Conservation (phyloP, 2,888 invertebrate genomes). For the Ernsta delagoae region DNA sequence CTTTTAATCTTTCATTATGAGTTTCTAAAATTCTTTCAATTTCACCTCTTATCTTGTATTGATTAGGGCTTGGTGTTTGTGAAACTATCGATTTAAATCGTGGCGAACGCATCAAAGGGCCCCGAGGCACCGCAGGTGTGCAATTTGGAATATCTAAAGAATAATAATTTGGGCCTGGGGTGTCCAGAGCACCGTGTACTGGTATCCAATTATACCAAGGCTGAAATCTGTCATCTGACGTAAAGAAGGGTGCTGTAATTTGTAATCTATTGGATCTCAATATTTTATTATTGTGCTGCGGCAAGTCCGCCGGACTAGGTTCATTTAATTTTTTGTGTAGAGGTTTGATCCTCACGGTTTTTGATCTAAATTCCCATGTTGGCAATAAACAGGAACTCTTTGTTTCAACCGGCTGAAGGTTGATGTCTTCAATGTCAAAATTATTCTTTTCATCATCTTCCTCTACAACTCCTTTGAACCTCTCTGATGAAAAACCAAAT, state of each 20-base stretch:
- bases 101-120: slow-evolving; percentile 57
- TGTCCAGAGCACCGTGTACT: slow-evolving; percentile 52
- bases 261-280: slow-evolving; percentile 51
- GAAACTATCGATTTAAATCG: slow-evolving; percentile 52
- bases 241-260: slow-evolving; percentile 60
- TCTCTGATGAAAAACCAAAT: slow-evolving; percentile 58
- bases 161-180: slow-evolving; percentile 68
- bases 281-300: slow-evolving; percentile 41
- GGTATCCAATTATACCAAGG: slow-evolving; percentile 70
- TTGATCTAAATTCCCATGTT: slow-evolving; percentile 69
- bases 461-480: slow-evolving; percentile 55
- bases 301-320: slow-evolving; percentile 60
- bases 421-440: slow-evolving; percentile 16
- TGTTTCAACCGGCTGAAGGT: slow-evolving; percentile 30
- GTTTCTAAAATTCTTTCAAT: slow-evolving; percentile 65
- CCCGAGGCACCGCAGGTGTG: slow-evolving; percentile 58
- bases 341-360: slow-evolving; percentile 62
- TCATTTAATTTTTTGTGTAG: slow-evolving; percentile 52
- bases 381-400: slow-evolving; percentile 45
- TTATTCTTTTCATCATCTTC: slow-evolving; percentile 43
- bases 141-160: slow-evolving; percentile 55
- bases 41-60: slow-evolving; percentile 57
- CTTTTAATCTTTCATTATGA: slow-evolving; percentile 60
- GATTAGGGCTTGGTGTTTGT: slow-evolving; percentile 62
- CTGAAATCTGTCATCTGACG: slow-evolving; percentile 66